Evolutionary conservation across 2,797 vertebrate genomes (phyloP), one percentile per base, ranked within the genome.

Genomic region (Silurus aristotelis): DNA sequence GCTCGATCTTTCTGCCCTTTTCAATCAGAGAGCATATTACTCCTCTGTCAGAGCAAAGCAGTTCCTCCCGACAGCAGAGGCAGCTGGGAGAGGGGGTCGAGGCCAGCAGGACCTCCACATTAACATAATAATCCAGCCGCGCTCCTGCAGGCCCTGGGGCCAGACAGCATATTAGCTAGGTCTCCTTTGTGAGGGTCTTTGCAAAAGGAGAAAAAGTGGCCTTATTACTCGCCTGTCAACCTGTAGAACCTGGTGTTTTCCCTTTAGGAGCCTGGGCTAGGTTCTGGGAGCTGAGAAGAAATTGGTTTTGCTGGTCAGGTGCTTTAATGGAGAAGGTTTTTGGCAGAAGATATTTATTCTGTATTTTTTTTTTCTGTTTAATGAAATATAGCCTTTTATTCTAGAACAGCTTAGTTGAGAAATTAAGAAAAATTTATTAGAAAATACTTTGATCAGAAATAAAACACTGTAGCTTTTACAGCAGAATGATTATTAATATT

Each of bases 61-160:
- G 96, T 96, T 96, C 95, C 95, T 97, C 97, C 97, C 96, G 96
- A 97, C 97, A 91, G 97, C 95, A 96, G 97, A 95, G 96, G 96
- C 97, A 98, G 97, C 97, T 99, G 98, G 97, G 97, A 98, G 94
- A 95, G 96, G 96, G 95, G 94, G 97, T 84, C 68, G 78, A 97
- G 97, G 97, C 97, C 97, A 98, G 97, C 96, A 95, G 97, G 94
- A 96, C 97, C 96, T 96, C 95, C 86, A 95, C 97, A 99, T 99
- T 99, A 99, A 97, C 98, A 99, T 99, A 99, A 99, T 99, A 98
- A 99, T 98, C 98, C 98, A 98, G 95, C 96, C 94, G 92, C 90
- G 91, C 92, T 98, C 96, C 97, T 97, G 96, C 93, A 97, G 96
- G 97, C 98, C 97, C 97, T 91, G 87, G 94, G 96, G 98, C 97